Base-by-base conservation (phyloP, 2,113 vertebrate species). In the Thamnophis sirtalis region DNA sequence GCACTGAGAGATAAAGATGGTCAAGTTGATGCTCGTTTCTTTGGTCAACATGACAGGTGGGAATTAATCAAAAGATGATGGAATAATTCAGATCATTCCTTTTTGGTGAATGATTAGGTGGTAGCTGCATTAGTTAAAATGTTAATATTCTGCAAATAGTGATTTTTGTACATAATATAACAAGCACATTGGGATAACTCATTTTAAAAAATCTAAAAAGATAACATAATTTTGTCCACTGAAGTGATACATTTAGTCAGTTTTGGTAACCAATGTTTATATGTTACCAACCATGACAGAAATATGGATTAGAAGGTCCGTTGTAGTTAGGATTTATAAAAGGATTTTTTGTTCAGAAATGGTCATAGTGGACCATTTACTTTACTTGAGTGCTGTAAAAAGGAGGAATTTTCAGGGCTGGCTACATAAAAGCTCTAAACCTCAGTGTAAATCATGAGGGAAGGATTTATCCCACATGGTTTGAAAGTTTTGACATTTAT, bases 41-140 rank as follows among this genome's bases (percentile, higher is more conserved):
- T 99, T 96, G 99, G 99, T 95, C 99, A 99, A 95, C 99, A 99
- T 0, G 99, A 99, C 98, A 98, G 99, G 99, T 99, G 95, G 97
- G 97, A 91, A 9, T 94, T 90, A 93, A 90, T 73, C 68, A 49
- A 80, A 51, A 9, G 1, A 26, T 91, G 10, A 10, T 58, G 94
- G 68, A 87, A 89, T 88, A 87, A 4, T 84, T 92, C 21, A 51
- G 33, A 21, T 68, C 28, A 49, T 63, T 28, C 51, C 10, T 54
- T 91, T 91, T 91, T 63, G 28, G 17, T 38, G 33, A 54, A 54
- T 90, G 73, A 53, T 54, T 84, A 26, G 43, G 28, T 50, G 9
- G 54, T 55, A 49, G 43, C 56, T 84, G 53, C n/a, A n/a, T 84
- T 90, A 85, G 48, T 54, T 53, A 38, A 28, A 53, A 8, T 89